phyloP scores from a whole-genome alignment of 2,797 vertebrate species.

The Nannoperca obscura region DNA sequence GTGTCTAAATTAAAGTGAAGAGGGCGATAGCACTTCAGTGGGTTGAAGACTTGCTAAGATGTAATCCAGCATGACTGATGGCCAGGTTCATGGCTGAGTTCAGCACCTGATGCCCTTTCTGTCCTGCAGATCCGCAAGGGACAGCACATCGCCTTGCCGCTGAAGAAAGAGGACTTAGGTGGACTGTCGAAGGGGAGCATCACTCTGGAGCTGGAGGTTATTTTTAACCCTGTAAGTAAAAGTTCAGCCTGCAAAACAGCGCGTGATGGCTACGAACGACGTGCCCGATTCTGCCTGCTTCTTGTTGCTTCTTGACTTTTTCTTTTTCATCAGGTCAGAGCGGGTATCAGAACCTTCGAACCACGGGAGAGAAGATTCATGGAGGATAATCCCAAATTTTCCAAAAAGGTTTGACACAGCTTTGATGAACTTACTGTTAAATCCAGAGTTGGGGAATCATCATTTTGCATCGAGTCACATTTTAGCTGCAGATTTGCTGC shows the following conservation, averaged over 20 bases:
- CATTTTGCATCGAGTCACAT: not conserved
- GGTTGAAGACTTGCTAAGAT: constrained; percentile 58
- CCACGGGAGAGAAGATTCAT: constrained; percentile 89
- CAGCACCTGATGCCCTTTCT: constrained; percentile 71
- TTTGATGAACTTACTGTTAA: not conserved
- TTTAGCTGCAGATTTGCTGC: not conserved
- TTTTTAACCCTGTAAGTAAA: constrained; percentile 95
- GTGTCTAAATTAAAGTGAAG: constrained; percentile 75
- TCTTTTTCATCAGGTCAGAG: constrained; percentile 87
- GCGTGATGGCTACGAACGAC: constrained; percentile 32
- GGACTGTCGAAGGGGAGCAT: constrained; percentile 91
- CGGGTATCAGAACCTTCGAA: constrained; percentile 91
- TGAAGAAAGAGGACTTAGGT: constrained; percentile 95
- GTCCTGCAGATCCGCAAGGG: constrained; percentile 89
- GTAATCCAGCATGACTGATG: constrained; percentile 71
- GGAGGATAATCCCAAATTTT: constrained; percentile 95
- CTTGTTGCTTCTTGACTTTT: constrained; percentile 4
- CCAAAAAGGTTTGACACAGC: constrained; percentile 91
- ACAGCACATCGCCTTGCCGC: constrained; percentile 84
- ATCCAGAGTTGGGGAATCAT: not conserved
- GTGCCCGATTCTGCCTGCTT: constrained; percentile 34
- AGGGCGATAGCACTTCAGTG: constrained; percentile 53
- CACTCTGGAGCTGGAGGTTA: constrained; percentile 93
- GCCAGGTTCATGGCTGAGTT: constrained; percentile 64
- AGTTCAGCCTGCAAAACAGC: constrained; percentile 40